Evolutionary conservation across 2,113 vertebrate species (phyloP).

Genomic region (Melanostigma gelatinosum): DNA sequence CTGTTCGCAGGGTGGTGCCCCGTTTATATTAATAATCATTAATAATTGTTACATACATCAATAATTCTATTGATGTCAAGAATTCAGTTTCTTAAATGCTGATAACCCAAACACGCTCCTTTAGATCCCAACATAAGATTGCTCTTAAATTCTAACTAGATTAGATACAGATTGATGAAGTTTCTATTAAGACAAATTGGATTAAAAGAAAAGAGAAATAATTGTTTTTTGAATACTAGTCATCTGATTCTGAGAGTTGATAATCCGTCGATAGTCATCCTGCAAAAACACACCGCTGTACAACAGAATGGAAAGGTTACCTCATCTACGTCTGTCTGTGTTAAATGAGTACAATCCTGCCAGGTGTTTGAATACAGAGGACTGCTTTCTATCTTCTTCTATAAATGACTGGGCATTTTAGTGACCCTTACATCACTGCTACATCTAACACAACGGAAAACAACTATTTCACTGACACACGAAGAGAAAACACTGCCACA

Average conservation of each 20-base stretch:
- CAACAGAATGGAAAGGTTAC: slow-evolving; percentile 2
- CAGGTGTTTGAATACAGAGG: slow-evolving; percentile 7
- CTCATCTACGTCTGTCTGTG: slow-evolving; percentile 9
- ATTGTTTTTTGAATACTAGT: background rate
- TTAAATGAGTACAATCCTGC: slow-evolving; percentile 14
- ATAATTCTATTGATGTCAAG: too few relatives aligned
- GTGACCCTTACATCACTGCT: slow-evolving; percentile 20
- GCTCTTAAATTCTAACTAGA: background rate
- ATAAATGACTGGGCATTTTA: slow-evolving; percentile 6
- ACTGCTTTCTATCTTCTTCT: slow-evolving; percentile 9
- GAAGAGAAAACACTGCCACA: background rate
- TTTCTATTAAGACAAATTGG: background rate
- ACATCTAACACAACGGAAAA: slow-evolving; percentile 30
- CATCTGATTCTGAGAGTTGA: background rate
- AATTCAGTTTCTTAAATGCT: too few relatives aligned
- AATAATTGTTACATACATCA: too few relatives aligned
- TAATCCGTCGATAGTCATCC: background rate
- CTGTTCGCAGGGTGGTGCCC: too few relatives aligned
- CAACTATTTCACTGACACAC: slow-evolving; percentile 25
- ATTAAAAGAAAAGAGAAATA: background rate
- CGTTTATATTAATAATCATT: too few relatives aligned
- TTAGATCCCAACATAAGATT: too few relatives aligned
- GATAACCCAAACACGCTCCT: too few relatives aligned
- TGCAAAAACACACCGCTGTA: background rate
- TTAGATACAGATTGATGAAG: background rate